Conservation (phyloP, 2,113 vertebrate species). For the Propithecus coquereli region DNA sequence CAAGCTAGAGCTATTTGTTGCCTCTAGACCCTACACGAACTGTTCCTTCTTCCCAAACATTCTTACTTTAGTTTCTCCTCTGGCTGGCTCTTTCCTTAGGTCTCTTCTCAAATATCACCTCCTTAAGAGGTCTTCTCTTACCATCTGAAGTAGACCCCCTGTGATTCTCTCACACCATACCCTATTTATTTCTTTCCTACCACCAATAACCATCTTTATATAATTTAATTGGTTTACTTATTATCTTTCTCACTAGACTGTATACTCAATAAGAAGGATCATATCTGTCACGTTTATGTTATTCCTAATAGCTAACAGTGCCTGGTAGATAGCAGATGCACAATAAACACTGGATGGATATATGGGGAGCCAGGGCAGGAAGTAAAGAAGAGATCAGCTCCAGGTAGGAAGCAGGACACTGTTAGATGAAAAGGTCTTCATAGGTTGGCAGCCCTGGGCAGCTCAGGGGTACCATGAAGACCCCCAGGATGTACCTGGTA, state of each 20-base stretch:
- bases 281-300: neutral
- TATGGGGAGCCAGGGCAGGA: neutral
- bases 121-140: neutral
- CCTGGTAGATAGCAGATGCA: neutral
- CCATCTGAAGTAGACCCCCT: neutral
- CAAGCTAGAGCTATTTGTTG: neutral
- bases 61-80: neutral
- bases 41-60: neutral
- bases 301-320: neutral
- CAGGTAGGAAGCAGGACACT: neutral
- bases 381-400: neutral
- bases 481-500: neutral
- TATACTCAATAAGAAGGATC: neutral
- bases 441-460: neutral
- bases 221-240: neutral
- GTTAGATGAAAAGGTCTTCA: neutral
- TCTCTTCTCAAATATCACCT: neutral
- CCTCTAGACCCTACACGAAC: fast-evolving
- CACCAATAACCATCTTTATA: neutral
- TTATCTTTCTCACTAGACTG: neutral
- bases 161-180: neutral
- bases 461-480: neutral
- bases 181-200: neutral
- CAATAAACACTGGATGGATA: neutral
- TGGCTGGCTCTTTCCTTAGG: neutral